Percentiles rank a stretch among this genome's conserved stretches.
Conservation (phyloP, 2,888 invertebrate genomes). For the Pseudococcus viburni region DNA sequence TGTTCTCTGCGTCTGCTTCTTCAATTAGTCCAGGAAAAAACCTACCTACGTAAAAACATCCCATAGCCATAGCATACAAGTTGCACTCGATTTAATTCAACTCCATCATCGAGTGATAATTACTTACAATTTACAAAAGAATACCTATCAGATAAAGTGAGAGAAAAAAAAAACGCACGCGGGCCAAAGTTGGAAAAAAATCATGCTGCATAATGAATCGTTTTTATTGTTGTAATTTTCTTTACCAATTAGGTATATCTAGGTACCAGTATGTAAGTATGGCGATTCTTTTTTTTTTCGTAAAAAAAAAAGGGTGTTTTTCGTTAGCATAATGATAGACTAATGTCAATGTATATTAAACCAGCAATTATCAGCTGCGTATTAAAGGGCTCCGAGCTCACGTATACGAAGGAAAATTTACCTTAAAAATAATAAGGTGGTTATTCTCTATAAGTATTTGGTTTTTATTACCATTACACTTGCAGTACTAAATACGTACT, state of each 20-base stretch:
- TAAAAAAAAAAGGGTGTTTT: slow-evolving; percentile 10
- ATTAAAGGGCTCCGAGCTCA: neutral
- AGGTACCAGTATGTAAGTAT: neutral
- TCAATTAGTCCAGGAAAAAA: neutral
- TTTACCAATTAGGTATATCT: neutral
- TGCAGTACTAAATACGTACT: too few species aligned
- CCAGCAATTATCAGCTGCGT: slow-evolving; percentile 39
- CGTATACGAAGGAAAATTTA: neutral
- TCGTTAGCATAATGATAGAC: slow-evolving; percentile 29
- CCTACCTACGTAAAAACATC: neutral
- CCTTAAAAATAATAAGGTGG: slow-evolving; percentile 1
- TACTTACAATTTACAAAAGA: neutral
- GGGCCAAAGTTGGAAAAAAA: neutral
- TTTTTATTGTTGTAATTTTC: slow-evolving; percentile 22
- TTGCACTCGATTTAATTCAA: slow-evolving; percentile 22
- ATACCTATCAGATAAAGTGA: neutral
- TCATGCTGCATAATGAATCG: neutral
- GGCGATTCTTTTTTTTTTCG: neutral
- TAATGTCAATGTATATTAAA: slow-evolving; percentile 49
- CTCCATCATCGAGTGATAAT: slow-evolving; percentile 12
- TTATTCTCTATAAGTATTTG: neutral
- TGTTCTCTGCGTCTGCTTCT: neutral
- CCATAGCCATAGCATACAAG: neutral
- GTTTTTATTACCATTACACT: neutral
- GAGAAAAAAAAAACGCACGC: neutral